Evolutionary conservation across 2,797 vertebrate species (phyloP), one percentile per base, ranked within the genome.

Genomic region (Falco cherrug): DNA sequence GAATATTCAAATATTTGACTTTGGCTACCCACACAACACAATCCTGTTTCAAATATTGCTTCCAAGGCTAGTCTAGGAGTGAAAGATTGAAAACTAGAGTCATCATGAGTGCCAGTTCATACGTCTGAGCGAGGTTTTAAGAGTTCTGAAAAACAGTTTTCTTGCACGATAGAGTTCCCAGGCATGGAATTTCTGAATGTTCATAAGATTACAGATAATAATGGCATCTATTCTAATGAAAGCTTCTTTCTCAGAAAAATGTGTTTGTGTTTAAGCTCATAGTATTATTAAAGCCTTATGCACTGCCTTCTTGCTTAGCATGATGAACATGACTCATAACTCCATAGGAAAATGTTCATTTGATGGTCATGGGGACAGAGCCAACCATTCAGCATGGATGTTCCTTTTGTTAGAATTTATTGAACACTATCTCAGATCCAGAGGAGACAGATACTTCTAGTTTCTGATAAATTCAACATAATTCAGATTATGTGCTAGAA

Each of bases 211-310:
- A 21, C 37, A 73, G 69, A 67, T 92, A 83, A 56, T 87, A 87
- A 86, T 61, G 64, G 9, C 82, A 88, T 91, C 79, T 83, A 21
- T 81, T 93, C 54, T 86, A 77, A 89, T 69, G 51, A 96, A 95
- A 80, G 9, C 17, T 51, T 60, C 68, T 86, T 84, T 93, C 82
- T 82, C 31, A 45, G 81, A 90, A 26, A 85, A 83, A 93, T 57
- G 53, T 87, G 60, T 63, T 96, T 89, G 17, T 13, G 3, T 74
- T 96, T 90, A 90, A 93, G 74, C 11, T 75, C 25, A 6, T 47
- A 41, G 26, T 76, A 73, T 96, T 96, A 96, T 95, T 96, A 91
- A 96, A 97, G 84, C 84, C 94, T 92, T 88, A 92, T 90, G 92
- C 43, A 75, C 48, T 77, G 87, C 37, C 63, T 85, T 93, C 56